Evolutionary conservation across 2,797 vertebrate genomes (phyloP), one percentile per base, ranked within the genome.

Genomic region (Oryzias sinensis): DNA sequence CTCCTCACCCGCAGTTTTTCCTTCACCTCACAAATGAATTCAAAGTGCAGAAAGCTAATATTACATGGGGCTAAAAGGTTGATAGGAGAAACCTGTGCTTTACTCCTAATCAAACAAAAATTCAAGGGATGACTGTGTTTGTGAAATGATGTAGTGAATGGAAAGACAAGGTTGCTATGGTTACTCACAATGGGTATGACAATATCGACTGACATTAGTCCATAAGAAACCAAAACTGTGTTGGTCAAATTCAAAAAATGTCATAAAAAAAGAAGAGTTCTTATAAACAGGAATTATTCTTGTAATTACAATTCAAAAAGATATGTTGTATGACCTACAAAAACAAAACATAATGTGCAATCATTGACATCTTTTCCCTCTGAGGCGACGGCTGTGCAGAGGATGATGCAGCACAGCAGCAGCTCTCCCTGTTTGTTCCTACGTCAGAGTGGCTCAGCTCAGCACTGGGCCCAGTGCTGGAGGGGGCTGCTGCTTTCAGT

Each of bases 241-340:
- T 70, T 71, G 80, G 82, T 63, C 73, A 76, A 78, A 61, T 81
- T 80, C 87, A 81, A 81, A 83, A 78, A 76, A 79, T 66, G 80
- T 77, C 75, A 79, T 74, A 65, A 80, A 82, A 72, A 76, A 60
- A 29, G 53, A 18, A 48, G 74, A 29, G 74, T 69, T 68, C 43
- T 68, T 71, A 87, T 66, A 69, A 89, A 86, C 62, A 74, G 61
- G 67, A 77, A 76, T 84, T 84, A 81, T 56, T 80, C 53, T 75
- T 79, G 74, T 55, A 63, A 56, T 78, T 85, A 57, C 65, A 77
- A 76, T 76, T 77, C 45, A 76, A 82, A 87, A 83, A 83, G 87
- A 89, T 88, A 87, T 87, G 84, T 76, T 61, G 56, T 74, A 78
- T 77, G 75, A 85, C 81, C 87, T 88, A 85, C 53, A 86, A 87